Percentiles rank a stretch among this genome's conserved stretches.
These are phyloP conservation scores for Gymnocypris eckloni DNA, from an alignment of 2,797 vertebrate species.

Conservation along the genomic window DNA sequence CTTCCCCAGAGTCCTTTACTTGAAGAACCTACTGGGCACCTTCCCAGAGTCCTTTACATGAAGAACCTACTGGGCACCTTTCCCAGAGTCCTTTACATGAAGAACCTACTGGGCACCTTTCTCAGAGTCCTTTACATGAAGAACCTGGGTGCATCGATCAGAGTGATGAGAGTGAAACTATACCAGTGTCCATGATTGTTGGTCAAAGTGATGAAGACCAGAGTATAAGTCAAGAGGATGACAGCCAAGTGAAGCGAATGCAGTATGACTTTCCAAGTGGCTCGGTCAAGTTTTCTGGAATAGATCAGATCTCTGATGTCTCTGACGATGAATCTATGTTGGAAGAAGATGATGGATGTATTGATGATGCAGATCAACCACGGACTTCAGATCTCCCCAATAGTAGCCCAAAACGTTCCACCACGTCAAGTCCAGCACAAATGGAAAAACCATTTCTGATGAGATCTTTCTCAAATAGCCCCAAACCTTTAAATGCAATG, in stretches of 20 bases:
- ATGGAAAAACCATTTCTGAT: not conserved
- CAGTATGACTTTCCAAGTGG: conserved; percentile 65
- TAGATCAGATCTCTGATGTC: conserved; percentile 44
- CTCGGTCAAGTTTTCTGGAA: conserved; percentile 57
- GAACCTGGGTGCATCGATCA: conserved; percentile 21
- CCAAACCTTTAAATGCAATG: not conserved
- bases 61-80: conserved; percentile 1
- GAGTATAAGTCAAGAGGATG: conserved; percentile 51
- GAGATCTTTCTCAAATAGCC: conserved; percentile 1
- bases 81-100: not conserved
- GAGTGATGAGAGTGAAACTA: conserved; percentile 55
- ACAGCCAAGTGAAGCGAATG: conserved; percentile 67
- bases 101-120: conserved; percentile 1
- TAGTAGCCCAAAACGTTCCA: not conserved
- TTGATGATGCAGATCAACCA: conserved; percentile 9
- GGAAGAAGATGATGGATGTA: conserved; percentile 16
- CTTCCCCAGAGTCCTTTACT: no score
- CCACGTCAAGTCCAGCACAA: conserved; percentile 5
- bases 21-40: not conserved
- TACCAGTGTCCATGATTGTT: conserved; percentile 70
- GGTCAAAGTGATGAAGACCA: conserved; percentile 50
- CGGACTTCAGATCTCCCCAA: not conserved
- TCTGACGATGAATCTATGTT: conserved; percentile 12
- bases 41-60: not conserved
- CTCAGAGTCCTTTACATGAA: conserved; percentile 1